A percentile compares a stretch with the other conserved stretches of the same genome.
These are phyloP conservation scores for Euclidia mi DNA, from an alignment of 2,888 invertebrate genomes.

Conservation along the genomic window DNA sequence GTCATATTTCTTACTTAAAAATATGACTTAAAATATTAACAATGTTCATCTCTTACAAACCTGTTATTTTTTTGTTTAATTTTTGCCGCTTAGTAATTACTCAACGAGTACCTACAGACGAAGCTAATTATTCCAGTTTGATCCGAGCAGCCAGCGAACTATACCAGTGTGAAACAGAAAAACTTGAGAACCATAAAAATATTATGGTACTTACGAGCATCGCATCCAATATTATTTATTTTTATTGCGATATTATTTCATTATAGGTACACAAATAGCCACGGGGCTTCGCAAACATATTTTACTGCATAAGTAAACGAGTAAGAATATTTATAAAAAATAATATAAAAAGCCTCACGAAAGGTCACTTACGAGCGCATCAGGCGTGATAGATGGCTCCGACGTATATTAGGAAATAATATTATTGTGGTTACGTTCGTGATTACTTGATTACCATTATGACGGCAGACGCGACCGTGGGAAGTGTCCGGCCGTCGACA, in stretches of 20 bases:
- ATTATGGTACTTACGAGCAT: too few species aligned
- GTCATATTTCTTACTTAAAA: too few species aligned
- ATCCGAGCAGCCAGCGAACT: neutral
- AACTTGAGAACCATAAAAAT: too few species aligned
- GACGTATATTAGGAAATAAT: conserved; percentile 45
- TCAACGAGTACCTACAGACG: neutral
- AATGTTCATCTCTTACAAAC: too few species aligned
- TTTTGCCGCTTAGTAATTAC: too few species aligned
- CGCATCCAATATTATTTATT: neutral
- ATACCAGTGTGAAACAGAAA: too few species aligned
- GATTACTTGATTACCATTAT: conserved; percentile 48
- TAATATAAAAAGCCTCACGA: conserved; percentile 11
- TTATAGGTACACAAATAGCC: too few species aligned
- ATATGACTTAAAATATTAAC: too few species aligned
- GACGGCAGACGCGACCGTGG: conserved; percentile 41
- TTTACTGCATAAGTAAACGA: neutral
- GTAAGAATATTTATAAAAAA: neutral
- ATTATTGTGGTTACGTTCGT: conserved; percentile 45
- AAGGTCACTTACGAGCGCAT: conserved; percentile 31
- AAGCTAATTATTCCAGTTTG: conserved; percentile 4
- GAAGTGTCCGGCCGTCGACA: conserved; percentile 34
- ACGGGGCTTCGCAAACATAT: neutral
- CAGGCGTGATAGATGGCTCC: conserved; percentile 38
- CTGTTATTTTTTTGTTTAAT: too few species aligned
- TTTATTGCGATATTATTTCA: too few species aligned